Evolutionary conservation across 1,140 invertebrate genomes (phyloP), one percentile per base, ranked within the genome.

Genomic region (Camponotus vicinus): DNA sequence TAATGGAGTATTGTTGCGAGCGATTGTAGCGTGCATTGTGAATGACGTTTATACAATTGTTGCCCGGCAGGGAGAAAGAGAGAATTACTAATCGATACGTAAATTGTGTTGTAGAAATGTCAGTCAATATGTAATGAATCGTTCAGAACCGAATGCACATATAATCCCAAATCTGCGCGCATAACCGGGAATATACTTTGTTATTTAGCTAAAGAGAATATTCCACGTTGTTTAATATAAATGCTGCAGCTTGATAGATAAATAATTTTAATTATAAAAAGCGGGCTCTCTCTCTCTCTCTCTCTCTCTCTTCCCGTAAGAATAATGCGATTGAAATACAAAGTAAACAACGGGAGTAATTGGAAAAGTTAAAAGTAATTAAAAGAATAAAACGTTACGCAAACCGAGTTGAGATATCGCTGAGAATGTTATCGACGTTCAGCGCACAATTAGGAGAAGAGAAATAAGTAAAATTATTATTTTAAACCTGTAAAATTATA

Each of bases 81-180:
- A 52, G 49, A 75, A 83, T 83, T 83, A 83, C 79, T 83, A 83
- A 83, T 71, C 79, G n/a, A 75, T 83, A 80, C 78, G 49, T 57
- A 83, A 83, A 75, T 83, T 63, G 55, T 49, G 61, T 83, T 61
- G 79, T 61, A 75, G 69, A 75, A 75, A 63, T 61, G 69, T 42
- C 52, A 61, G 55, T 59, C 69, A 63, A 57, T 75, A 57, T 37
- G 55, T 73, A 83, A 73, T 61, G 55, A 83, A 42, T 67, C 34
- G 37, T 18, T 80, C 49, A 52, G 64, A 80, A 80, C 75, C 52
- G 69, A 45, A 69, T 49, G 7, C 64, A 45, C 42, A 9, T 78
- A 34, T 82, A 82, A 82, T 73, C 37, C 9, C 11, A 73, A 82
- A 82, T 82, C 45, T 61, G 37, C 49, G 15, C 49, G 2, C 18